phyloP scores from a whole-genome alignment of 2,888 invertebrate genomes.

The Rhodophaea formosa region DNA sequence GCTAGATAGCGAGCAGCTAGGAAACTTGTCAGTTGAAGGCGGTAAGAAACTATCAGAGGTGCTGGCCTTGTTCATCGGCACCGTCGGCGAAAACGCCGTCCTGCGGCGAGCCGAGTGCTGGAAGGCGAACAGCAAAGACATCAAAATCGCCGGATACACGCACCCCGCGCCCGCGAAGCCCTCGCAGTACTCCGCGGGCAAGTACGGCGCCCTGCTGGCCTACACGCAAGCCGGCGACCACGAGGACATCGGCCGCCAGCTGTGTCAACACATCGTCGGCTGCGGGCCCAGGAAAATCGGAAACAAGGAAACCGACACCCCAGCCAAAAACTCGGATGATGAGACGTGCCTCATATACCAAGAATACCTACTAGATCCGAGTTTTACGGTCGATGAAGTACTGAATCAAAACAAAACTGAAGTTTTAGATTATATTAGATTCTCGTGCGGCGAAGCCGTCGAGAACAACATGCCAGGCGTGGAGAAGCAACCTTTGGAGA shows the following conservation, averaged over 20 bases:
- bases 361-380: constrained; percentile 91
- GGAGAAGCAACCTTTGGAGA: constrained; percentile 78
- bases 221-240: constrained; percentile 74
- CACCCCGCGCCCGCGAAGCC: constrained; percentile 85
- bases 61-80: constrained; percentile 91
- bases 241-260: constrained; percentile 83
- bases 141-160: constrained; percentile 85
- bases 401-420: constrained; percentile 83
- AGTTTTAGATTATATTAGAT: constrained; percentile 91
- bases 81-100: constrained; percentile 94
- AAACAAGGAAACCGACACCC: constrained; percentile 81
- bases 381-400: constrained; percentile 86
- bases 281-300: constrained; percentile 91
- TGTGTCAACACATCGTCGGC: constrained; percentile 97
- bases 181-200: constrained; percentile 84
- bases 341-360: constrained; percentile 92
- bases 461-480: constrained; percentile 66
- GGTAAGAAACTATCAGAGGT: constrained; percentile 90
- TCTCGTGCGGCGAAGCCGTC: constrained; percentile 90
- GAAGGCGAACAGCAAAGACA: constrained; percentile 76
- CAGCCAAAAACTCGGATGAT: constrained; percentile 84
- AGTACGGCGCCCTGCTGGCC: constrained; percentile 92
- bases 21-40: constrained; percentile 81
- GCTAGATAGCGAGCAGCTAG: constrained; percentile 85
- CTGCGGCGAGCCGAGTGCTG: constrained; percentile 89